Evolutionary conservation across 2,888 invertebrate genomes (phyloP), one percentile per base, ranked within the genome.

Genomic region (Mythimna albipuncta): DNA sequence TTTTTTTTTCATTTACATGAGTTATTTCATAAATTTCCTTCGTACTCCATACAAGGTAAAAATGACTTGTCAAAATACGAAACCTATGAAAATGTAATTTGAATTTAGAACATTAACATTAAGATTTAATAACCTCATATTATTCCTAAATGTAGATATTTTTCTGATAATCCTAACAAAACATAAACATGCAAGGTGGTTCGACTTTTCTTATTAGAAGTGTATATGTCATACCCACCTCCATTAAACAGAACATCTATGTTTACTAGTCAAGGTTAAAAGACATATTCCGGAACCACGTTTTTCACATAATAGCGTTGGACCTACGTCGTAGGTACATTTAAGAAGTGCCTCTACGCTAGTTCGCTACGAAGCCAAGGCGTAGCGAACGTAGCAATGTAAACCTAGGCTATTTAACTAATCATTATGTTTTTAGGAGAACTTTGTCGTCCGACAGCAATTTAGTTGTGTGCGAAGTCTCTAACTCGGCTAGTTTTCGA

Each of bases 401-500:
- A n/a, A 72, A 50, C 10, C 19, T 26, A 10, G 11, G 21, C 6
- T 10, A 54, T 21, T 41, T 54, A 21, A 38, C n/a, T 41, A 59
- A 10, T 21, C 21, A 21, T 59, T 5, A 21, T 26, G 5, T 59
- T 44, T 35, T 13, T 44, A n/a, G 9, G 10, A 35, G 6, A 44
- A 19, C 4, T 62, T 38, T 16, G 62, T 19, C 47, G 55, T 16
- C n/a, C 55, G 72, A 38, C 62, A 64, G 16, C 57, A 52, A 54
- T 38, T 21, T 38, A 16, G 1, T 19, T 13, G 32, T 77, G 52
- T 71, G 77, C 9, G 32, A 77, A 44, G 62, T 62, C 44, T 77
- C 71, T 77, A 50, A 72, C 52, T 57, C 16, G 19, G 38, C 32
- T 64, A 73, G 54, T 66, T 69, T 54, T 64, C 44, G 66, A 21